A percentile compares a stretch with the other conserved stretches of the same genome.
Conservation (phyloP, 2,113 vertebrate species). For the Lagopus muta region DNA sequence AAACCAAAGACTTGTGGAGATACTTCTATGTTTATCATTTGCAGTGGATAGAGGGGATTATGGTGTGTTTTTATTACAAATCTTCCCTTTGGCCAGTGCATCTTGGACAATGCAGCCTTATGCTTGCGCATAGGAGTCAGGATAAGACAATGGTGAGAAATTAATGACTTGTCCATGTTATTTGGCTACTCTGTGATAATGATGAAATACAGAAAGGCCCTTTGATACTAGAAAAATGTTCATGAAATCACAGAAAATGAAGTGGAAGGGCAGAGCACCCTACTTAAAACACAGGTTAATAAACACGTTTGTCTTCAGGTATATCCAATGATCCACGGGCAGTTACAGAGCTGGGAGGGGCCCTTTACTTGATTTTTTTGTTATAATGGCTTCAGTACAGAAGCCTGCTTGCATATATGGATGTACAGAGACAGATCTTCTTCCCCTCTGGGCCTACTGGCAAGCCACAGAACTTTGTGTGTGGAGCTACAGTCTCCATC, state of each 20-base stretch:
- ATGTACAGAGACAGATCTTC: neutral
- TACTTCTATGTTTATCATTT: neutral
- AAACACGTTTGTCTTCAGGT: neutral
- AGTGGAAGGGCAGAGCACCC: neutral
- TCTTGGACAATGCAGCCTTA: neutral
- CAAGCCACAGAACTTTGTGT: neutral
- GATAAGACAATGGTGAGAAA: neutral
- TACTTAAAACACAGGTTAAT: neutral
- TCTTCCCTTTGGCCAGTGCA: neutral
- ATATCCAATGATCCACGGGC: neutral
- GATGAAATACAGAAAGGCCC: neutral
- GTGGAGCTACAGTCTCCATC: neutral
- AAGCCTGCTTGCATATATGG: neutral
- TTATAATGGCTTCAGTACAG: neutral
- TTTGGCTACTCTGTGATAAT: neutral
- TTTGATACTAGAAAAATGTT: neutral
- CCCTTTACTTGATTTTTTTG: neutral
- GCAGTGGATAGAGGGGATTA: neutral
- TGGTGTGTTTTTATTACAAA: slow-evolving; percentile 50
- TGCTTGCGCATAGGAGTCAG: neutral
- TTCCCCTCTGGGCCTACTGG: neutral
- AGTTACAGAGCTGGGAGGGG: neutral
- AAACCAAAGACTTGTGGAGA: neutral
- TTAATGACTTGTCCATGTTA: neutral
- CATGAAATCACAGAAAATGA: neutral